These are phyloP conservation scores for Acholoe squamosa DNA, from an alignment of 2,888 invertebrate genomes.

Conservation along the genomic window DNA sequence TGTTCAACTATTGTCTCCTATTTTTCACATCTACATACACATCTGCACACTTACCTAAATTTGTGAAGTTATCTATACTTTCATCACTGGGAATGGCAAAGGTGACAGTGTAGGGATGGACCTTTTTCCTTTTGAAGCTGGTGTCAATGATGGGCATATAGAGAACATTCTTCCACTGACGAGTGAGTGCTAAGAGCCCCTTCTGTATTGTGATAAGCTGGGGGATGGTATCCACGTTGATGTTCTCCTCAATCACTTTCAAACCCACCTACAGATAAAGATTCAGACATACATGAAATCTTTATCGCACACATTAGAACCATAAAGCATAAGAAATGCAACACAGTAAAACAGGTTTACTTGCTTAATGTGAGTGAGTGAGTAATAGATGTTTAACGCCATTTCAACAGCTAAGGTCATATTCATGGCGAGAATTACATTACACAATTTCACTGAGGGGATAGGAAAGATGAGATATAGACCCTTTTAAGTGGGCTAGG, in stretches of 20 bases:
- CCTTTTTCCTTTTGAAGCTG: constrained; percentile 89
- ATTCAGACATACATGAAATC: no score
- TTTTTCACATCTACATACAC: not conserved
- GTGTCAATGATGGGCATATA: constrained; percentile 96
- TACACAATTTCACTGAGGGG: no score
- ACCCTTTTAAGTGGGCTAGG: no score
- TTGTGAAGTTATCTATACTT: constrained; percentile 70
- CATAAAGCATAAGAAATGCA: no score
- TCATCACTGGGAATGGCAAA: constrained; percentile 87
- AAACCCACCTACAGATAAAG: constrained; percentile 86
- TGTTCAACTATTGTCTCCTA: not conserved
- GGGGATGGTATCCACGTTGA: constrained; percentile 92
- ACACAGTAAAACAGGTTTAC: no score
- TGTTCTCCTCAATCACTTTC: constrained; percentile 91
- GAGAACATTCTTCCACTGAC: constrained; percentile 98
- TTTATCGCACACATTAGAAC: no score
- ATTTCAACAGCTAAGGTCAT: no score
- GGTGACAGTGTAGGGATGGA: constrained; percentile 89
- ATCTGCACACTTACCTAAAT: not conserved
- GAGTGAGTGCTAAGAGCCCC: constrained; percentile 96
- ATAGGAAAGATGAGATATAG: no score
- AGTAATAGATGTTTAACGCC: no score
- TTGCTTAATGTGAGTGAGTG: no score
- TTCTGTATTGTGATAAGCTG: constrained; percentile 94
- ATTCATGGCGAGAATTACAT: no score